A percentile compares a stretch with the other conserved stretches of the same genome.
These are phyloP conservation scores for Argyrosomus regius DNA, from an alignment of 2,797 vertebrate genomes.

Conservation along the genomic window DNA sequence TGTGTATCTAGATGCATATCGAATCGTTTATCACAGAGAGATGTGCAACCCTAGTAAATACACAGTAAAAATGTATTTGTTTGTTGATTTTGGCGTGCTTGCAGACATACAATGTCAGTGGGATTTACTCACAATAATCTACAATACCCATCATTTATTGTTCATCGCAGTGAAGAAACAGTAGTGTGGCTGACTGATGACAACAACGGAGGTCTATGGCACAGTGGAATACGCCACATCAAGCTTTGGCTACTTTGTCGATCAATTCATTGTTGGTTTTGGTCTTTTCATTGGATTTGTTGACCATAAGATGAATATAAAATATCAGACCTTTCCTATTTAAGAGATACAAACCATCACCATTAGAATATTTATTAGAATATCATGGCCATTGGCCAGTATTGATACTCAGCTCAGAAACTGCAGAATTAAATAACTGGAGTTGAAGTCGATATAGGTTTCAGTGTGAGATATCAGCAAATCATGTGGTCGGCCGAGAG, in stretches of 20 bases:
- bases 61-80: neutral
- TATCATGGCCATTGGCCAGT: neutral
- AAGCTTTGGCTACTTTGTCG: neutral
- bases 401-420: neutral
- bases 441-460: neutral
- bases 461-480: conserved; percentile 18
- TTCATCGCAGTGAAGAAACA: neutral
- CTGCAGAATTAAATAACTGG: neutral
- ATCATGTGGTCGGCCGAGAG: conserved; percentile 11
- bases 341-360: neutral
- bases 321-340: neutral
- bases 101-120: neutral
- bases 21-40: too few relatives aligned
- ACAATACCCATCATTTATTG: neutral
- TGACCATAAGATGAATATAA: neutral
- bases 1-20: too few relatives aligned
- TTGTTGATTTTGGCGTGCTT: too few relatives aligned
- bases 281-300: neutral
- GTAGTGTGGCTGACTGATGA: neutral
- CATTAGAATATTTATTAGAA: neutral
- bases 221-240: neutral
- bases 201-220: neutral
- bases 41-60: too few relatives aligned
- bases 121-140: neutral
- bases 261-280: neutral